Evolutionary conservation across 2,888 invertebrate species (phyloP), one percentile per base, ranked within the genome.

Genomic region (Galerucella pusilla): DNA sequence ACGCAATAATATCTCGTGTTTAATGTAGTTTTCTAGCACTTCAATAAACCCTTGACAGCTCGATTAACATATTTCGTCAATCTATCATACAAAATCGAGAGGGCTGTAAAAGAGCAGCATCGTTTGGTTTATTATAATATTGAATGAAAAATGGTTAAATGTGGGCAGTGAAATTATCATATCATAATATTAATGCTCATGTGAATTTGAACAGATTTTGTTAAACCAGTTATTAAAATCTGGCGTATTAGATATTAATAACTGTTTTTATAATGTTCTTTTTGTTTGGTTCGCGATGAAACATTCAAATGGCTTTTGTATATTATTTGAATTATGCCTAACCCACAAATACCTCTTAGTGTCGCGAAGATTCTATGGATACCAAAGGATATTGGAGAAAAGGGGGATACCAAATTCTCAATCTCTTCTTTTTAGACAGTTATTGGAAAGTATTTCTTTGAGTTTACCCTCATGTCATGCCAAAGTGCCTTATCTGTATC

Each of bases 21-120:
- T 80, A 80, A 81, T 81, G 80, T 77, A 74, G 78, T 78, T 81
- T 81, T 81, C 80, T 76, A 77, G 76, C 81, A 82, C 79, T 79
- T 79, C 80, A 77, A 79, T 79, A 79, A 79, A 80, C 77, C 79
- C 77, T 73, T 75, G 80, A 80, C 80, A 78, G 78, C 74, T 76
- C 76, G 75, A 79, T 82, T 83, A 80, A 76, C 83, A 83, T 83
- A 80, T 81, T 82, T 76, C 63, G 69, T 74, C 76, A 74, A 79
- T 80, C 77, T 77, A 78, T 81, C 81, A 79, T 74, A 68, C 42
- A 74, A 75, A 76, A 77, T 70, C 67, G 68, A 68, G 75, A 76
- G 73, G 70, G 68, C 73, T 74, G 57, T 77, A n/a, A 42, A 46
- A 11, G 45, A 28, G 28, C 49, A 77, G 74, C 60, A 64, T 57